Conservation (phyloP, 2,888 invertebrate genomes). For the Poecilobothrus nobilitatus region DNA sequence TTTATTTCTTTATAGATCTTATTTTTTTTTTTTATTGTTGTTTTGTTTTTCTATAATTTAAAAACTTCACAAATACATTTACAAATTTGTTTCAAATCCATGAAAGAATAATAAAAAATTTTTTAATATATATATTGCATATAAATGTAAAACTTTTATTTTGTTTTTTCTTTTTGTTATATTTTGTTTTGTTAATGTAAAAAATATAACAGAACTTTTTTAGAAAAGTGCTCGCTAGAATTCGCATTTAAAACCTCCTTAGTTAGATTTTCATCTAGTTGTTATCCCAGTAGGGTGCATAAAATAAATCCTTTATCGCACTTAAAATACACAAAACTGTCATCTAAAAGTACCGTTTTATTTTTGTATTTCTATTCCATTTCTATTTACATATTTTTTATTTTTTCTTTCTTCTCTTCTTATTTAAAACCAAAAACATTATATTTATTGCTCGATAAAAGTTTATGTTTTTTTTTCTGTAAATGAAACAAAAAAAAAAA, state of each 20-base stretch:
- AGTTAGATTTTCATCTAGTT: conserved; percentile 6
- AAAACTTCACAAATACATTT: no score
- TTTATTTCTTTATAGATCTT: no score
- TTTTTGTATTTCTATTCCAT: background rate
- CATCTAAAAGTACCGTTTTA: background rate
- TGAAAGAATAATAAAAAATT: no score
- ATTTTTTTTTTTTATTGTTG: no score
- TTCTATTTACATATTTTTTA: background rate
- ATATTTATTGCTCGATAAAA: background rate
- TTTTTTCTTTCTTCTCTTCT: background rate
- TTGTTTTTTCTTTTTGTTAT: background rate
- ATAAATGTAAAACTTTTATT: background rate
- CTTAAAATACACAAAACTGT: conserved; percentile 2
- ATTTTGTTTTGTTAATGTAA: no score
- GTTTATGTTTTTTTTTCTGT: no score
- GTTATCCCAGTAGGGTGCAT: conserved; percentile 1
- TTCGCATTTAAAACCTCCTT: background rate
- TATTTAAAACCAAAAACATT: background rate
- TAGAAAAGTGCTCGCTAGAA: background rate
- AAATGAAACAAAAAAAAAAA: no score
- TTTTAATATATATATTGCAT: no score
- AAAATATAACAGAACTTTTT: background rate
- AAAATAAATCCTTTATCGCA: conserved; percentile 6
- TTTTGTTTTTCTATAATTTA: no score
- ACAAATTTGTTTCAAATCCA: no score